These are phyloP conservation scores for Glaucomys volans DNA, from an alignment of 2,113 vertebrate genomes.

Conservation along the genomic window DNA sequence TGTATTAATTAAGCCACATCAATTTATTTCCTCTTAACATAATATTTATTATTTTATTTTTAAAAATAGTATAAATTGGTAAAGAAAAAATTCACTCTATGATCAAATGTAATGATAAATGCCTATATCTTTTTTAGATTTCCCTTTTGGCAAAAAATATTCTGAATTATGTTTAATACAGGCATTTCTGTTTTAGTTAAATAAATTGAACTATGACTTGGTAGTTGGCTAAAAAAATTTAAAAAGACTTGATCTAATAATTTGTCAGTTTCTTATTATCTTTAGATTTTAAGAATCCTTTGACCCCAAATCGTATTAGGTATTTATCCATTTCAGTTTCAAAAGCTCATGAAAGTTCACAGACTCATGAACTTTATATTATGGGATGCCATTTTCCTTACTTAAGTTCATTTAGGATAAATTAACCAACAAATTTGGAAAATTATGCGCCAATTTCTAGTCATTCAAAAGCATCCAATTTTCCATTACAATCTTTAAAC, in stretches of 20 bases:
- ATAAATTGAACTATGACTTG: conserved; percentile 49
- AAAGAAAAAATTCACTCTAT: conserved; percentile 26
- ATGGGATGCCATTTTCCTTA: conserved; percentile 54
- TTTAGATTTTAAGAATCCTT: conserved; percentile 30
- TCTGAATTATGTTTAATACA: conserved; percentile 24
- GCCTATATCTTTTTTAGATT: conserved; percentile 29
- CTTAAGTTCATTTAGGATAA: conserved; percentile 54
- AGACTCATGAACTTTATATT: conserved; percentile 60
- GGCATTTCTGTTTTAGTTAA: neutral
- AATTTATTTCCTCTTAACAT: neutral
- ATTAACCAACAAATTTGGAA: conserved; percentile 62
- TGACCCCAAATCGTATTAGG: neutral
- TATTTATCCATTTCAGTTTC: conserved; percentile 51
- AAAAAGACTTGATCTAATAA: conserved; percentile 28
- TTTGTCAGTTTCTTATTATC: conserved; percentile 47
- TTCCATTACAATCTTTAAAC: conserved; percentile 66
- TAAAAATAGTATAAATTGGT: neutral
- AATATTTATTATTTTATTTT: neutral
- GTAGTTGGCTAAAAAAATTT: conserved; percentile 7
- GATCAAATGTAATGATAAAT: conserved; percentile 40
- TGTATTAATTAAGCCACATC: no score
- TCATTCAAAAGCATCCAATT: conserved; percentile 66
- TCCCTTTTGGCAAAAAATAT: conserved; percentile 39
- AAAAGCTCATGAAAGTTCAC: conserved; percentile 58
- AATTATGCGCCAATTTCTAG: conserved; percentile 61